Conservation (phyloP, 2,797 vertebrate species). For the Emydoidea blandingii region DNA sequence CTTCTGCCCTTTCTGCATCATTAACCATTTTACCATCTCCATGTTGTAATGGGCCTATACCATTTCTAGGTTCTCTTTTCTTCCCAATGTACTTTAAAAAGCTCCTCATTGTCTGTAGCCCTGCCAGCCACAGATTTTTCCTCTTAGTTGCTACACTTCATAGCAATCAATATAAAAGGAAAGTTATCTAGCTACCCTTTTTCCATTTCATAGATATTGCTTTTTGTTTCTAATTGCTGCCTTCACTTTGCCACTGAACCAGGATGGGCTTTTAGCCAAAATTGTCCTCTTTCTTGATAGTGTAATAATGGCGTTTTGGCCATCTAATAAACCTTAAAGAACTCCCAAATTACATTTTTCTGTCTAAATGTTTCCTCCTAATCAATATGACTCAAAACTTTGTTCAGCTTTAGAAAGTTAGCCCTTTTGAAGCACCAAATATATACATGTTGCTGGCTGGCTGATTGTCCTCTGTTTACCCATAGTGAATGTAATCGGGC, state of each 20-base stretch:
- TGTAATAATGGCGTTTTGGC: neutral
- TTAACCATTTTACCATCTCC: neutral
- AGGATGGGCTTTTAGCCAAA: neutral
- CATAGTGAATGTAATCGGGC: neutral
- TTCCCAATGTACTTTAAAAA: neutral
- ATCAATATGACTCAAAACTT: neutral
- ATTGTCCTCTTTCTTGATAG: neutral
- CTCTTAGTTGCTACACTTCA: neutral
- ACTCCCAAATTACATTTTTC: neutral
- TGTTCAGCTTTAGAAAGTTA: neutral
- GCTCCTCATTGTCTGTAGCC: neutral
- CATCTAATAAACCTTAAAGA: neutral
- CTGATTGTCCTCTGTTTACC: neutral
- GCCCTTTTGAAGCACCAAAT: neutral
- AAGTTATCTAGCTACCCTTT: no score
- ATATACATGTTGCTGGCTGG: neutral
- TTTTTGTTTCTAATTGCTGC: neutral
- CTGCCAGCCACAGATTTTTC: neutral
- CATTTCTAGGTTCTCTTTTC: neutral
- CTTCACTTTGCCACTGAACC: neutral
- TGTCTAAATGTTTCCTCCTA: neutral
- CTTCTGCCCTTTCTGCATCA: no score
- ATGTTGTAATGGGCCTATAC: neutral
- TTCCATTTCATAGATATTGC: neutral
- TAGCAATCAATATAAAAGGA: no score